Evolutionary conservation across 2,888 invertebrate genomes (phyloP).

Genomic region (Icerya purchasi): DNA sequence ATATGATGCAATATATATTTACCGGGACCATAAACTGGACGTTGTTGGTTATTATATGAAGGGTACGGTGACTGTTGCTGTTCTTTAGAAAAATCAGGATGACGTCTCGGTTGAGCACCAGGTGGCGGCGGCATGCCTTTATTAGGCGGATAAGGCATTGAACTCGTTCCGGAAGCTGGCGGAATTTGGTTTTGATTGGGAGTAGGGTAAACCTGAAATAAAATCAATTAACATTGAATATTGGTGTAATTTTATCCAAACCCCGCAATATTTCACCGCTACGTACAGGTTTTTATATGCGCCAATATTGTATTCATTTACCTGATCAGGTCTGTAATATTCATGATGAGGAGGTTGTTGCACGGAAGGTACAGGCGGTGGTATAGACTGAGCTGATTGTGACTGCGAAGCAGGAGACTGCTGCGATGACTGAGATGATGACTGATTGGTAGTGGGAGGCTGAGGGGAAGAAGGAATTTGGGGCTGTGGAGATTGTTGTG

Average conservation of each 20-base stretch:
- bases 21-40: constrained; percentile 18
- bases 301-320: no score
- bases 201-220: no score
- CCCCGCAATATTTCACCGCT: no score
- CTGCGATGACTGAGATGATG: no score
- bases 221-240: no score
- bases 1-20: not conserved
- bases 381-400: not conserved
- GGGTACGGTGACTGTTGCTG: constrained; percentile 29
- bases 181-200: constrained; percentile 9
- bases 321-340: constrained; percentile 33
- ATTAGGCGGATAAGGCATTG: constrained; percentile 23
- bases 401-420: not conserved
- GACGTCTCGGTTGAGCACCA: constrained; percentile 45
- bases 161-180: not conserved
- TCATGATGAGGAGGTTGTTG: constrained; percentile 24
- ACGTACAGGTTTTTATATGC: no score
- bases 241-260: no score
- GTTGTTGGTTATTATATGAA: constrained; percentile 33
- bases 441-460: not conserved
- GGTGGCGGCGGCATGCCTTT: constrained; percentile 35
- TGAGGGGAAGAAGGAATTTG: not conserved
- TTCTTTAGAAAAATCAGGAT: constrained; percentile 65
- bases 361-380: not conserved
- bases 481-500: constrained; percentile 15